A percentile compares a stretch with the other conserved stretches of the same genome.
phyloP scores from a whole-genome alignment of 1,140 invertebrate genomes.

The Steinernema khuongi region DNA sequence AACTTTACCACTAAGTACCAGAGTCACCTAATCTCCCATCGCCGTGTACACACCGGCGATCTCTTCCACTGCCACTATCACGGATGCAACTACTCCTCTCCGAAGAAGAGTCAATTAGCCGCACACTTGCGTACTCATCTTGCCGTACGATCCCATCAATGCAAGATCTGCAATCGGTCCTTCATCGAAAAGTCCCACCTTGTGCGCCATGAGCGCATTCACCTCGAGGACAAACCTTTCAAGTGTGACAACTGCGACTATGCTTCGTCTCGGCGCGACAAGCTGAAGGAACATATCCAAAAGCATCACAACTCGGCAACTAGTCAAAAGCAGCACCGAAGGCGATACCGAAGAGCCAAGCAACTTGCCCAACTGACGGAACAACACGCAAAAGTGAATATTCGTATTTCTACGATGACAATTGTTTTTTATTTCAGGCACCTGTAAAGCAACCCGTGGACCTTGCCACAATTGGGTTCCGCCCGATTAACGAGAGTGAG shows the following conservation, averaged over 20 bases:
- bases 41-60: conserved; percentile 67
- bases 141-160: conserved; percentile 66
- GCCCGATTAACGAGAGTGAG: not conserved
- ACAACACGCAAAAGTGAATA: not conserved
- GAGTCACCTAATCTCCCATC: conserved; percentile 68
- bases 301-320: conserved; percentile 63
- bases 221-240: conserved; percentile 61
- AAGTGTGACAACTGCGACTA: conserved; percentile 67
- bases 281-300: conserved; percentile 68
- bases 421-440: conserved; percentile 4
- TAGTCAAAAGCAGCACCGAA: conserved; percentile 19
- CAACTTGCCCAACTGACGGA: conserved; percentile 26
- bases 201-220: conserved; percentile 67
- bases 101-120: conserved; percentile 68
- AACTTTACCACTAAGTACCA: conserved; percentile 69
- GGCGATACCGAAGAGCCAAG: conserved; percentile 30
- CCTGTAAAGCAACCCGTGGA: not conserved
- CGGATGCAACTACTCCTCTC: conserved; percentile 67
- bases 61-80: conserved; percentile 66
- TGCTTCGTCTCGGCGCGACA: conserved; percentile 67
- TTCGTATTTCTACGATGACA: conserved; percentile 13
- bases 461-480: not conserved
- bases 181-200: conserved; percentile 70
- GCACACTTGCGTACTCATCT: conserved; percentile 68
- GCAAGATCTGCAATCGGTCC: conserved; percentile 65